These are phyloP conservation scores for Catamblyrhynchus diadema DNA, from an alignment of 2,797 vertebrate genomes.

Conservation along the genomic window DNA sequence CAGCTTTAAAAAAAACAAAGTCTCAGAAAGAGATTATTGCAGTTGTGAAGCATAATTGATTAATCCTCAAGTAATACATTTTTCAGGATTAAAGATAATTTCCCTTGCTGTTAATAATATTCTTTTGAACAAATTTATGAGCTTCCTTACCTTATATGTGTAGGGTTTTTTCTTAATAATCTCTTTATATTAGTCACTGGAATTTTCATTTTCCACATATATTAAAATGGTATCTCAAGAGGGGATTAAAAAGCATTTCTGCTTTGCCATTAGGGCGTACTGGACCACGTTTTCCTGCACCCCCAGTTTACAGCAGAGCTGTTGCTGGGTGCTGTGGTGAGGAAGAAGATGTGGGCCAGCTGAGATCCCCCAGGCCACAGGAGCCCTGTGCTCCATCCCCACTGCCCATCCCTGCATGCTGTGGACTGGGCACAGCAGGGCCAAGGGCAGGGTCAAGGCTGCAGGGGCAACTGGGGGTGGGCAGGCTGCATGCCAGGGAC, in stretches of 20 bases:
- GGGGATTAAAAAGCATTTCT: neutral
- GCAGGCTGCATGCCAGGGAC: neutral
- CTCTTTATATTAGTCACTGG: neutral
- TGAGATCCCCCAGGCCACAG: neutral
- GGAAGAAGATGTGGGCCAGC: neutral
- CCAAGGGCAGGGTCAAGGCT: neutral
- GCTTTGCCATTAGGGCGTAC: neutral
- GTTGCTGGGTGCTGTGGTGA: neutral
- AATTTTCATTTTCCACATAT: neutral
- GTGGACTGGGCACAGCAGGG: neutral
- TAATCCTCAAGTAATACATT: neutral
- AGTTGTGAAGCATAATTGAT: neutral
- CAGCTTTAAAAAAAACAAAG: neutral
- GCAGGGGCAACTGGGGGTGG: neutral
- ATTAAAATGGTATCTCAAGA: neutral
- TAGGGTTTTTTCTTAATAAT: neutral
- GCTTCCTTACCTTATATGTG: neutral
- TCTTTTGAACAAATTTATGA: neutral
- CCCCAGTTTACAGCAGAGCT: accelerated
- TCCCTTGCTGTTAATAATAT: neutral
- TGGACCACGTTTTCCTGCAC: neutral
- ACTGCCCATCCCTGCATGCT: neutral
- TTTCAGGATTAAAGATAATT: neutral
- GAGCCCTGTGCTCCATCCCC: accelerated
- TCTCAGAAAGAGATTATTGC: neutral